Evolutionary conservation across 2,797 vertebrate genomes (phyloP).

Genomic region (Takifugu ocellatus): DNA sequence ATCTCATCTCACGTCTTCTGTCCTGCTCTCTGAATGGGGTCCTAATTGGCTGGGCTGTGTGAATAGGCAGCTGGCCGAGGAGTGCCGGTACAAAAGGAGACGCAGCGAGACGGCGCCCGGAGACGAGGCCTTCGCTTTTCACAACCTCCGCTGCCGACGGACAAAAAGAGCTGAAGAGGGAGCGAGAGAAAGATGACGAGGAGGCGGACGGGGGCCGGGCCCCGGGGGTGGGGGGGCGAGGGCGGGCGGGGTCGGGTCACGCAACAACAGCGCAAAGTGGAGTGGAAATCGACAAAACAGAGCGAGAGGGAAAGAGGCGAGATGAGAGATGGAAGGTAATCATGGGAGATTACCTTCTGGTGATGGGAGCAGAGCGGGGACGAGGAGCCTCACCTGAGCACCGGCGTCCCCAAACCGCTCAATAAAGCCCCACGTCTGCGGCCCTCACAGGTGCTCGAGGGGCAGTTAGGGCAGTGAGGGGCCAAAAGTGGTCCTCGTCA

Average conservation of each 20-base stretch:
- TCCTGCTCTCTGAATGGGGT: slow-evolving; percentile 83
- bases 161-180: slow-evolving; percentile 28
- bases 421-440: slow-evolving; percentile 66
- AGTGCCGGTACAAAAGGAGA: slow-evolving; percentile 68
- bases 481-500: slow-evolving; percentile 52
- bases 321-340: slow-evolving; percentile 76
- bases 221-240: not conserved
- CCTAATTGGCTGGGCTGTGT: slow-evolving; percentile 85
- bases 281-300: slow-evolving; percentile 64
- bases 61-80: slow-evolving; percentile 88
- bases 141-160: slow-evolving; percentile 33
- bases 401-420: slow-evolving; percentile 65
- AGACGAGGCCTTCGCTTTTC: slow-evolving; percentile 62
- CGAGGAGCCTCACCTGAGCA: slow-evolving; percentile 67
- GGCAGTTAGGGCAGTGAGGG: slow-evolving; percentile 48
- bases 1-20: slow-evolving; percentile 62
- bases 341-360: slow-evolving; percentile 77
- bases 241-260: slow-evolving; percentile 21
- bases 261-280: slow-evolving; percentile 53
- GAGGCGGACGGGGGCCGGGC: slow-evolving; percentile 4
- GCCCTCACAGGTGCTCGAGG: slow-evolving; percentile 8
- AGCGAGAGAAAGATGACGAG: slow-evolving; percentile 41
- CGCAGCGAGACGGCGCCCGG: slow-evolving; percentile 54
- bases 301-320: slow-evolving; percentile 44
- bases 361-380: slow-evolving; percentile 71